Evolutionary conservation across 2,113 vertebrate species (phyloP).

Genomic region (Junco hyemalis): DNA sequence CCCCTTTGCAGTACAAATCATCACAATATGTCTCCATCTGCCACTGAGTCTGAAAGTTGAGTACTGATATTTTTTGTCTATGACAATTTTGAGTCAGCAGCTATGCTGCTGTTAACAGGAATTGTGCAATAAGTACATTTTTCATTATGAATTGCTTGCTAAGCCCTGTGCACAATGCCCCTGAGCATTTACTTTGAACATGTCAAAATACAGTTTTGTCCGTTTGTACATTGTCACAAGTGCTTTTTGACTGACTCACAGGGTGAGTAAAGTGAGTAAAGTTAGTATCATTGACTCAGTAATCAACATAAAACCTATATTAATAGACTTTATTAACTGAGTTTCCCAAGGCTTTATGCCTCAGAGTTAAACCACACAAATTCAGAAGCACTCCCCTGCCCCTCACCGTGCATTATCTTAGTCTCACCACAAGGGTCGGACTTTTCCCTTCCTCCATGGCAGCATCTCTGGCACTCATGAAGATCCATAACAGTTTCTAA

Average conservation of each 20-base stretch:
- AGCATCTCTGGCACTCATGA: not conserved
- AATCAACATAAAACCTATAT: not conserved
- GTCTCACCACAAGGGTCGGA: accelerated
- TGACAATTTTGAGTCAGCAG: not conserved
- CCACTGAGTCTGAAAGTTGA: not conserved
- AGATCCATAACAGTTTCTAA: accelerated
- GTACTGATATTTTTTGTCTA: not conserved
- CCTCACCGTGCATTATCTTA: not conserved
- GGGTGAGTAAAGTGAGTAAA: not conserved
- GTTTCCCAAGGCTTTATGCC: not conserved
- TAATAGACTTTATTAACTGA: not conserved
- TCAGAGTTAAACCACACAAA: not conserved
- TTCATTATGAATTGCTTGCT: not conserved
- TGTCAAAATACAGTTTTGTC: not conserved
- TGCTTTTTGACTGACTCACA: not conserved
- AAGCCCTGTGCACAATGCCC: accelerated
- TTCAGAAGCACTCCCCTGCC: not conserved
- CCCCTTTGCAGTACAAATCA: not conserved
- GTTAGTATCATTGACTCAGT: not conserved
- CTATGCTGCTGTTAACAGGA: not conserved
- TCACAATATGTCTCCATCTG: not conserved
- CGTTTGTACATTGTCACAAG: not conserved
- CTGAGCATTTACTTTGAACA: not conserved
- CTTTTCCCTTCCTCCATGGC: not conserved
- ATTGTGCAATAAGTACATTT: not conserved